Percentiles rank a stretch among this genome's conserved stretches.
Conservation (phyloP, 1,140 invertebrate genomes). For the Drosophila yakuba region DNA sequence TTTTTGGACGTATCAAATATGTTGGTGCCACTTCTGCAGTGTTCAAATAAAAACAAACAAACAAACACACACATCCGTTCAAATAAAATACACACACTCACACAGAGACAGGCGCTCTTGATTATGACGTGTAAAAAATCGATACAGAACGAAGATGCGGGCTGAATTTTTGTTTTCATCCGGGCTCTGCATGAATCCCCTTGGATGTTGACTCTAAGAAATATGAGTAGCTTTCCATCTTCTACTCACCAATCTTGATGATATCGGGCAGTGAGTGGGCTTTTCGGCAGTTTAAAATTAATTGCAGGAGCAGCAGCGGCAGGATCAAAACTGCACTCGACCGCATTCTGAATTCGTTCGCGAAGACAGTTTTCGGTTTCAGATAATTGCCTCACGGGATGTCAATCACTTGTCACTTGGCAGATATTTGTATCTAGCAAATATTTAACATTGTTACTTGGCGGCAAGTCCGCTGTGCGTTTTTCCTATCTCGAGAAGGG, state of each 20-base stretch:
- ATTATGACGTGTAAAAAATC: conserved; percentile 74
- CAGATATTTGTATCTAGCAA: conserved; percentile 5
- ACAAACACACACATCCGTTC: conserved; percentile 28
- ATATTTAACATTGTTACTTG: conserved; percentile 40
- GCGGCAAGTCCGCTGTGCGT: conserved; percentile 27
- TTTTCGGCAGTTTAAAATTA: conserved; percentile 26
- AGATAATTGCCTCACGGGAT: neutral
- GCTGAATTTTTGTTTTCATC: conserved; percentile 22
- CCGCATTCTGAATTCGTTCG: conserved; percentile 42
- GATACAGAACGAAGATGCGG: conserved; percentile 58
- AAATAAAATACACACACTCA: conserved; percentile 28
- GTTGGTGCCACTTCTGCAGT: conserved; percentile 1
- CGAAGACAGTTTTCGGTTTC: conserved; percentile 12
- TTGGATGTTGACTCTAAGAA: neutral
- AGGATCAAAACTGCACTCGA: conserved; percentile 24
- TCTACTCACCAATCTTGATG: conserved; percentile 78
- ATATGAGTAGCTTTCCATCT: neutral
- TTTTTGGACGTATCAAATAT: neutral
- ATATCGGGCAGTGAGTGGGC: conserved; percentile 68
- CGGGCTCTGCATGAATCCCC: neutral
- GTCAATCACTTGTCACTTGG: conserved; percentile 19
- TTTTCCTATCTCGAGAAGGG: conserved; percentile 9
- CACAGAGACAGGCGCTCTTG: conserved; percentile 61
- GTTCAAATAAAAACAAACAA: conserved; percentile 58
- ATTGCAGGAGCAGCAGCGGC: conserved; percentile 51